Percentiles rank a stretch among this genome's conserved stretches.
phyloP scores from a whole-genome alignment of 1,140 invertebrate species.

The Nasonia giraulti region DNA sequence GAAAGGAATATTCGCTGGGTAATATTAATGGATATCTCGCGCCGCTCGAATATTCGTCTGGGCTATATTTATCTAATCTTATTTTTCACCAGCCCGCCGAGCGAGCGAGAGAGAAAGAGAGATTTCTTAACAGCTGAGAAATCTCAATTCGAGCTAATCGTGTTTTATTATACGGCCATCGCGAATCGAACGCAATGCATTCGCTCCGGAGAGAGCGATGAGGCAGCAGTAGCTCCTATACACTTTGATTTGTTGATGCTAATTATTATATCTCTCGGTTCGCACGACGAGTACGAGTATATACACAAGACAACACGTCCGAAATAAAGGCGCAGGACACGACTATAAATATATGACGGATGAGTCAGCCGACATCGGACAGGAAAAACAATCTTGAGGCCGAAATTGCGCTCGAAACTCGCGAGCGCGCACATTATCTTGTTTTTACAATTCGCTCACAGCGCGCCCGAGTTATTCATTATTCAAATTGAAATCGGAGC shows the following conservation, averaged over 20 bases:
- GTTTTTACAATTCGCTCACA: not conserved
- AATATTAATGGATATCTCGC: not conserved
- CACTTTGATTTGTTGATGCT: not conserved
- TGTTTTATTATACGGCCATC: not conserved
- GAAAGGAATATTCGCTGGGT: conserved; percentile 1
- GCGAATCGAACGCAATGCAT: not conserved
- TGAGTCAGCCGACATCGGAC: not conserved
- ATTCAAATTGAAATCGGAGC: not conserved
- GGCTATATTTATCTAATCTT: not conserved
- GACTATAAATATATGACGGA: not conserved
- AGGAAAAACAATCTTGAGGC: not conserved
- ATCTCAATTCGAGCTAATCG: not conserved
- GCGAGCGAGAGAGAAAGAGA: not conserved
- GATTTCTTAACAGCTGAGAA: not conserved
- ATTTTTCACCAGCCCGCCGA: not conserved
- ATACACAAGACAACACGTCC: not conserved
- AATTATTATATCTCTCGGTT: not conserved
- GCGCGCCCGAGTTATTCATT: not conserved
- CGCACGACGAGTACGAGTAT: not conserved
- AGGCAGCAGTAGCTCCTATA: not conserved
- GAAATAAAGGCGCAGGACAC: not conserved
- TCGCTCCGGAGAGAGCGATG: not conserved
- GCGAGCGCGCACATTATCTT: not conserved
- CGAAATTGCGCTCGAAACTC: not conserved
- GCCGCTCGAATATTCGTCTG: not conserved